These are phyloP conservation scores for Axea sp. DNA, from an alignment of 2,888 invertebrate genomes.

Conservation along the genomic window DNA sequence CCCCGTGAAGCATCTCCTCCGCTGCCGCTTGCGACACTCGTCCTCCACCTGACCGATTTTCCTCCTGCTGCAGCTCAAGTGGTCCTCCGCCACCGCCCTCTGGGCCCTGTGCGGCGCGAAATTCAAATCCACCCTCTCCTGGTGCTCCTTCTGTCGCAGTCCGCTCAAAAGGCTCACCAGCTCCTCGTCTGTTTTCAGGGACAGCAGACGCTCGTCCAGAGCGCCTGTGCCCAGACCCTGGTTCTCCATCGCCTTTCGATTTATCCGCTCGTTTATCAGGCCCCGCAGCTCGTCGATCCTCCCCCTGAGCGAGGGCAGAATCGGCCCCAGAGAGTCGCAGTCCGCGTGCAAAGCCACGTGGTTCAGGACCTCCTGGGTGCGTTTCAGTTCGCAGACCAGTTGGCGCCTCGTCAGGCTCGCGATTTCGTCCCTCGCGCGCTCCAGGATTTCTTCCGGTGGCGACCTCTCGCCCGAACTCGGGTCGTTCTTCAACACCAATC, in stretches of 20 bases:
- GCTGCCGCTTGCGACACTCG: slow-evolving; percentile 63
- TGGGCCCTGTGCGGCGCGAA: slow-evolving; percentile 75
- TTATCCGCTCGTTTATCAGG: slow-evolving; percentile 68
- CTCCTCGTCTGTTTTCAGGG: slow-evolving; percentile 71
- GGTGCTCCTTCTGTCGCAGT: slow-evolving; percentile 72
- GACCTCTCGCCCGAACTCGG: slow-evolving; percentile 70
- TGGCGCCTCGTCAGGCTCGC: slow-evolving; percentile 68
- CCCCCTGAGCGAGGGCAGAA: slow-evolving; percentile 1
- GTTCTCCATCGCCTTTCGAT: slow-evolving; percentile 41
- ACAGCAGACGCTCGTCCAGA: slow-evolving; percentile 69
- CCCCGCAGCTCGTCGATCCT: slow-evolving; percentile 65
- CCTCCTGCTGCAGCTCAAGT: slow-evolving; percentile 69
- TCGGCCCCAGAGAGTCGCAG: neutral
- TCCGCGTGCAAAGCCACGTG: slow-evolving; percentile 24
- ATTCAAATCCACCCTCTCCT: slow-evolving; percentile 72
- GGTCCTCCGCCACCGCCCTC: slow-evolving; percentile 70
- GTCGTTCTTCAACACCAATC: slow-evolving; percentile 70
- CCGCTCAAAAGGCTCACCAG: slow-evolving; percentile 69
- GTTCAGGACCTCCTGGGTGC: slow-evolving; percentile 62
- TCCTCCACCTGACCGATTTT: slow-evolving; percentile 71
- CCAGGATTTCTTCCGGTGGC: slow-evolving; percentile 16
- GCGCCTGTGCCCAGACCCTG: slow-evolving; percentile 50
- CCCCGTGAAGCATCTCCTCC: neutral
- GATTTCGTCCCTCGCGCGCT: slow-evolving; percentile 42
- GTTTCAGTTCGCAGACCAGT: slow-evolving; percentile 69